Percentiles rank a stretch among this genome's conserved stretches.
Evolutionary conservation across 2,113 vertebrate species (phyloP).

Genomic region (Indicator maculatus): DNA sequence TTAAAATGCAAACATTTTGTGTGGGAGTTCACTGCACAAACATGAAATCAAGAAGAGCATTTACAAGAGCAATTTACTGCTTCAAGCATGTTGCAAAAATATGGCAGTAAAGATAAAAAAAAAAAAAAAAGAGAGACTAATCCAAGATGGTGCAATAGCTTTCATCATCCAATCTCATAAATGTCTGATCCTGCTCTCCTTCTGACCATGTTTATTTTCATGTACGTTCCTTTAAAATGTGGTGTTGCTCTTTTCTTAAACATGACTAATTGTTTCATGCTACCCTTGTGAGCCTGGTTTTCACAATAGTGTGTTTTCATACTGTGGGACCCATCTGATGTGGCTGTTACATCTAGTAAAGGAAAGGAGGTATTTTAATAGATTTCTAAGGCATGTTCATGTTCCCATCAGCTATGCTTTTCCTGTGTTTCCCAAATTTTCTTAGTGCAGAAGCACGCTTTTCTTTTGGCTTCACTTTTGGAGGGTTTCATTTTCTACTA

Average conservation of each 20-base stretch:
- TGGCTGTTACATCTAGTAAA: conserved; percentile 22
- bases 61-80: conserved; percentile 71
- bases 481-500: conserved; percentile 50
- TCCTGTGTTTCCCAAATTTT: background rate
- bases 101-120: conserved; percentile 74
- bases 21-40: conserved; percentile 3
- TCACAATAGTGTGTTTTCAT: conserved; percentile 47
- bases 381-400: conserved; percentile 38
- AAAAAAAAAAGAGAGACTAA: conserved; percentile 67
- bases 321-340: background rate
- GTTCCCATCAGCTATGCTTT: background rate
- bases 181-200: conserved; percentile 54
- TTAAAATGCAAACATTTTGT: background rate
- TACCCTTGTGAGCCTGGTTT: conserved; percentile 26
- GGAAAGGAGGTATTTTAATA: conserved; percentile 32
- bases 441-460: conserved; percentile 50
- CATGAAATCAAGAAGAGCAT: conserved; percentile 42
- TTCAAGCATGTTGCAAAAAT: conserved; percentile 71
- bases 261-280: conserved; percentile 58
- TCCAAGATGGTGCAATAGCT: conserved; percentile 70
- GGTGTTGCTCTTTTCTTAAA: conserved; percentile 56
- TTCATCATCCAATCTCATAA: conserved; percentile 76
- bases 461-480: conserved; percentile 59
- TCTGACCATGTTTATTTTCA: conserved; percentile 68
- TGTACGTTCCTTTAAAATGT: conserved; percentile 72